These are phyloP conservation scores for Lasius platythorax DNA, from an alignment of 2,888 invertebrate genomes.

Conservation along the genomic window DNA sequence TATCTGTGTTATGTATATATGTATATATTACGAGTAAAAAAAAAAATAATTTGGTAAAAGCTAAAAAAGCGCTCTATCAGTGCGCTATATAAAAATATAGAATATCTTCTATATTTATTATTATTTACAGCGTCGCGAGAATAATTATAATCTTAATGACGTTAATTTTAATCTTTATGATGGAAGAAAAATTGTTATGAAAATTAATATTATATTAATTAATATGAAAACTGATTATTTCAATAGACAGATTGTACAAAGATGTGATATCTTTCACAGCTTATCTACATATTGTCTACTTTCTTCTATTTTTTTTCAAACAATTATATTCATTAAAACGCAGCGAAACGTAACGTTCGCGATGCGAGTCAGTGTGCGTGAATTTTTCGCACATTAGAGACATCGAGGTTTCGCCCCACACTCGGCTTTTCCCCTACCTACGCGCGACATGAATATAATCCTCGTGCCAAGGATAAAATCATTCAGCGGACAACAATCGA, in stretches of 20 bases:
- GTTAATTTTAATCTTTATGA: neutral
- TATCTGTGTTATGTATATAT: neutral
- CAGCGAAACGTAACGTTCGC: neutral
- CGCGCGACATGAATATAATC: constrained; percentile 23
- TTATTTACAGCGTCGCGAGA: neutral
- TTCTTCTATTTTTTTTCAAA: neutral
- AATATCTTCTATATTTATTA: neutral
- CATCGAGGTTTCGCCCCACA: constrained; percentile 47
- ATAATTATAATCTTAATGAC: neutral
- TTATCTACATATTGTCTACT: neutral
- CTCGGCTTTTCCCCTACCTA: constrained; percentile 48
- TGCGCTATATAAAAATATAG: neutral
- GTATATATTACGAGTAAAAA: neutral
- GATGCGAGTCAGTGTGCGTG: neutral
- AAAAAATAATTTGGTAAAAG: neutral
- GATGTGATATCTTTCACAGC: neutral
- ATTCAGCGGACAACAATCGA: constrained; percentile 62
- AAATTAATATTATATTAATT: too few species aligned
- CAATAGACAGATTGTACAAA: neutral
- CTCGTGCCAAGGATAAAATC: constrained; percentile 72
- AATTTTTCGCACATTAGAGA: constrained; percentile 21
- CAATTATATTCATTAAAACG: too few species aligned
- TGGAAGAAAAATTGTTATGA: neutral
- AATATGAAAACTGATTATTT: neutral
- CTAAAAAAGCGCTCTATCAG: neutral